phyloP scores from a whole-genome alignment of 2,113 vertebrate species.

The Columba livia region DNA sequence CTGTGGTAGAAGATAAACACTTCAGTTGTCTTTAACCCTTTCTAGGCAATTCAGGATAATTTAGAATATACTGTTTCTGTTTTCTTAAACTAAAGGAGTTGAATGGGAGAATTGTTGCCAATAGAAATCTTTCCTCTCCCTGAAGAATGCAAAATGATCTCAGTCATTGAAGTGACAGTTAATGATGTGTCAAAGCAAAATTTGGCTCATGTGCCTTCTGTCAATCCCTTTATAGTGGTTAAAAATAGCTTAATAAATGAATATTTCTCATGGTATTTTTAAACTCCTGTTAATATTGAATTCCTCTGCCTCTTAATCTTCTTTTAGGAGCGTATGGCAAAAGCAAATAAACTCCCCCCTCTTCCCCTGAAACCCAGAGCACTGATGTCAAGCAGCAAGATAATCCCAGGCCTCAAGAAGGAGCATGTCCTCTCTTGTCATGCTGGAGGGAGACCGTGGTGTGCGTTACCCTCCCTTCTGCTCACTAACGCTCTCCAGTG shows the following conservation, averaged over 20 bases:
- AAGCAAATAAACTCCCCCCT: not conserved
- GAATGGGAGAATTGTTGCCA: not conserved
- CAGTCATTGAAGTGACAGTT: not conserved
- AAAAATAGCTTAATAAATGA: not conserved
- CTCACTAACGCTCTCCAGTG: not conserved
- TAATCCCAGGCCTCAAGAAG: not conserved
- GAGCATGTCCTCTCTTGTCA: not conserved
- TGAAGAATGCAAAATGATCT: not conserved
- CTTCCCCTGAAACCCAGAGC: not conserved
- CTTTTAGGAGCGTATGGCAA: not conserved
- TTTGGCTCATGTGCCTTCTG: not conserved
- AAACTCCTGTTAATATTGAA: not conserved
- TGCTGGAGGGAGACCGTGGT: not conserved
- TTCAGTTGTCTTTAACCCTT: not conserved
- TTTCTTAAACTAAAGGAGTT: not conserved
- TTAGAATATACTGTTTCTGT: not conserved
- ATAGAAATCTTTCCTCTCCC: not conserved
- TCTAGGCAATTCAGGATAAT: not conserved
- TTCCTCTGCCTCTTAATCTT: not conserved
- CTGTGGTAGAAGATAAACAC: not conserved
- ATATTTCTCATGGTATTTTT: not conserved
- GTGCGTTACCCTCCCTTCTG: not conserved
- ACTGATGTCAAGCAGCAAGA: not conserved
- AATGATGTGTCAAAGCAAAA: not conserved
- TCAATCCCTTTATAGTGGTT: not conserved